phyloP scores from a whole-genome alignment of 2,113 vertebrate species.

The Pteronura brasiliensis region DNA sequence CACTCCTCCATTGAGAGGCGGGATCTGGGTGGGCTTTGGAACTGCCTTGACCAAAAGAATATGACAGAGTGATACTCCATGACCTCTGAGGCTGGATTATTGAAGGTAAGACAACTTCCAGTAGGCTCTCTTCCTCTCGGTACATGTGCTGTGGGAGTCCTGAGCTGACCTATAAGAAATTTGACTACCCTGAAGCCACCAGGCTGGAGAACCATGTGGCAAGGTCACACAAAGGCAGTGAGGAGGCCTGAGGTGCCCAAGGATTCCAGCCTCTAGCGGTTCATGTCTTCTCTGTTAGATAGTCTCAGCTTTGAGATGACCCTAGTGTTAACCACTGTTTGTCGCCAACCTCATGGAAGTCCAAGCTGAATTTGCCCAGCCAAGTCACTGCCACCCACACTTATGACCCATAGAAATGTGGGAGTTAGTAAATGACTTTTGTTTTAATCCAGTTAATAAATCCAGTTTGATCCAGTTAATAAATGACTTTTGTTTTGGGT shows the following conservation, averaged over 20 bases:
- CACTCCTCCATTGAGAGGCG: background rate
- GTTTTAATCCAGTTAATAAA: background rate
- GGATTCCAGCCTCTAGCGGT: background rate
- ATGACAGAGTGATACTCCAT: background rate
- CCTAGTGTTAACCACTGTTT: background rate
- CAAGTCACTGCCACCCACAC: background rate
- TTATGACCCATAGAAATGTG: background rate
- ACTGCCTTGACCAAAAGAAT: background rate
- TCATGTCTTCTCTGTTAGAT: background rate
- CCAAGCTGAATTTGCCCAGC: background rate
- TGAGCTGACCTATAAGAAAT: background rate
- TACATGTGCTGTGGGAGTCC: rapidly evolving
- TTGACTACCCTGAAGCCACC: background rate
- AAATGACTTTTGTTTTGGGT: background rate
- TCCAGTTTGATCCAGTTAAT: background rate
- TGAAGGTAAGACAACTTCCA: background rate
- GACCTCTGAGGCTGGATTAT: background rate
- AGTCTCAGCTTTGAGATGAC: background rate
- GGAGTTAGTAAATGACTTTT: background rate
- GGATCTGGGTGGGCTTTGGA: background rate
- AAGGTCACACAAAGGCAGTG: background rate
- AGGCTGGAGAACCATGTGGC: background rate
- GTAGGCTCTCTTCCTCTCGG: background rate
- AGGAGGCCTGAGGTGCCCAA: background rate
- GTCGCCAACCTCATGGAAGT: background rate